Evolutionary conservation across 2,888 invertebrate species (phyloP).

Genomic region (Prenolepis imparis): DNA sequence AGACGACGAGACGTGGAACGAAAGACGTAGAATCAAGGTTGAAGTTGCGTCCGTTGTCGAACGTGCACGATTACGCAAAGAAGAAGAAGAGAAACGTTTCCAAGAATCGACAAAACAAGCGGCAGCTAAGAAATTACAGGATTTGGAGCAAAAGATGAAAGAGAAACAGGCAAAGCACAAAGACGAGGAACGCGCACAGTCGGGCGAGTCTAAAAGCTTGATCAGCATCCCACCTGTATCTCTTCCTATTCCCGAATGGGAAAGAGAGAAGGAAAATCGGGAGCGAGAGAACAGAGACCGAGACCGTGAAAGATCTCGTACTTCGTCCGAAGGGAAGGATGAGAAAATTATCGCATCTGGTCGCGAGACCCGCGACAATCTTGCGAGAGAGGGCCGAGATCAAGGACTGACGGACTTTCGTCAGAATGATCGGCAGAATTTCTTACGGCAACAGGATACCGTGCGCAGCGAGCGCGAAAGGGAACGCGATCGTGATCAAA

Average conservation of each 20-base stretch:
- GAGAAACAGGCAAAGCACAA: conserved; percentile 87
- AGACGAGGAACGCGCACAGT: conserved; percentile 79
- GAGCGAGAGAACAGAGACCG: conserved; percentile 84
- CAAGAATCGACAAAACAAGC: conserved; percentile 89
- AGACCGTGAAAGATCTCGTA: conserved; percentile 81
- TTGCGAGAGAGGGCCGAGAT: conserved; percentile 67
- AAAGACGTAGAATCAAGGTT: conserved; percentile 90
- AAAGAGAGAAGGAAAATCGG: conserved; percentile 86
- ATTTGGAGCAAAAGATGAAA: conserved; percentile 90
- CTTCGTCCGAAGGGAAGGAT: conserved; percentile 82
- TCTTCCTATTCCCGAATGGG: conserved; percentile 88
- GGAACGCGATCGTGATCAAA: conserved; percentile 82
- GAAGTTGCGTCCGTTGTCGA: conserved; percentile 93
- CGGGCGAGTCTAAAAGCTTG: conserved; percentile 86
- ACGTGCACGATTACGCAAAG: conserved; percentile 94
- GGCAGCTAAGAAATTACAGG: conserved; percentile 90
- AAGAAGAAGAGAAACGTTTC: conserved; percentile 95
- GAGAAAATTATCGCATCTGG: conserved; percentile 60
- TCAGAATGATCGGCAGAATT: conserved; percentile 70
- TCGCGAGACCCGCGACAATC: conserved; percentile 63
- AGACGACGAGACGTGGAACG: conserved; percentile 91
- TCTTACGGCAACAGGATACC: conserved; percentile 72
- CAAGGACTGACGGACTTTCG: conserved; percentile 70
- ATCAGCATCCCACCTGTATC: conserved; percentile 86
- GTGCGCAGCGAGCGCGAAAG: conserved; percentile 75